phyloP scores from a whole-genome alignment of 1,140 invertebrate species.

The Lasioglossum baleicum region DNA sequence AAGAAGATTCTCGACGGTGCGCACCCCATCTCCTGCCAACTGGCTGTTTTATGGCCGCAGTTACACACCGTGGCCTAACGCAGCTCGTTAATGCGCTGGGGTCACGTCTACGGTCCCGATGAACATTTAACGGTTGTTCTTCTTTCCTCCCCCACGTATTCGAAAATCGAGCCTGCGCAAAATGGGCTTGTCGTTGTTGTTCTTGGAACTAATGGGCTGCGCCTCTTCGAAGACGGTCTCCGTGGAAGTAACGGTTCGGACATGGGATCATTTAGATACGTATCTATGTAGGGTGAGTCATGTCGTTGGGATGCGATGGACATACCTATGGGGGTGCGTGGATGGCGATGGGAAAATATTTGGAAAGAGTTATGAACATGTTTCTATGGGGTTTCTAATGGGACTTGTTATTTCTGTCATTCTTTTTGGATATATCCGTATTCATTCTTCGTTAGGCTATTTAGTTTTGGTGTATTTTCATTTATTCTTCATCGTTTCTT shows the following conservation, averaged over 20 bases:
- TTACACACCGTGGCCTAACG: slow-evolving; percentile 58
- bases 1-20: slow-evolving; percentile 17
- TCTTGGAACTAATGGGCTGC: background rate
- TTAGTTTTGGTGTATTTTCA: too few relatives aligned
- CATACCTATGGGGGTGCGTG: background rate
- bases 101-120: slow-evolving; percentile 5
- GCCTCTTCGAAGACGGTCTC: background rate
- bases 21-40: slow-evolving; percentile 44
- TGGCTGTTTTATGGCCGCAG: slow-evolving; percentile 68
- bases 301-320: background rate
- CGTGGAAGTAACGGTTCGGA: background rate
- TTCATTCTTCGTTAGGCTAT: too few relatives aligned
- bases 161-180: slow-evolving; percentile 1
- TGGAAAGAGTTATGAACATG: background rate
- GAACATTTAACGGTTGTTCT: slow-evolving; percentile 35
- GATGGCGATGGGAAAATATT: background rate
- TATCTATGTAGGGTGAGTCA: background rate
- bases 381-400: background rate
- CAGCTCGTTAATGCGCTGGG: slow-evolving; percentile 16
- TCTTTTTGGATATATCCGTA: too few relatives aligned
- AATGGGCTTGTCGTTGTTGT: background rate
- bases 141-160: background rate
- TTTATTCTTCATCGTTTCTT: too few relatives aligned
- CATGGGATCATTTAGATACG: background rate
- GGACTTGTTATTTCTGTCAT: too few relatives aligned